Percentiles rank a stretch among this genome's conserved stretches.
Conservation (phyloP, 1,140 invertebrate genomes). For the Leucophenga varia region DNA sequence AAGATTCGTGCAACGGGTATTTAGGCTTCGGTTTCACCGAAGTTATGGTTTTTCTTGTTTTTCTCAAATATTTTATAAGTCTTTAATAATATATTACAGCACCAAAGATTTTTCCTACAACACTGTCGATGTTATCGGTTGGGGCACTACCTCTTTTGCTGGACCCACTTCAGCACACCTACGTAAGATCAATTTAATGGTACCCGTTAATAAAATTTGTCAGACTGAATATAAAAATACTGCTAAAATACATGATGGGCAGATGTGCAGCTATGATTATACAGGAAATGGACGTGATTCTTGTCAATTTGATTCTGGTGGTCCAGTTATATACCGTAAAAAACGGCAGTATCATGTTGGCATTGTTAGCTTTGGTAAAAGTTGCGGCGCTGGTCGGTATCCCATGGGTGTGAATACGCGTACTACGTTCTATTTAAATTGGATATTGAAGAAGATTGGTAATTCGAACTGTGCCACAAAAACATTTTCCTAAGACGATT, state of each 20-base stretch:
- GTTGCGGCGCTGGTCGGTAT: constrained; percentile 58
- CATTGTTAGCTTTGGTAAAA: constrained; percentile 65
- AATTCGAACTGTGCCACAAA: constrained; percentile 30
- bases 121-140: constrained; percentile 39
- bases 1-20: too few species aligned
- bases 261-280: constrained; percentile 43
- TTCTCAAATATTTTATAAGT: background rate
- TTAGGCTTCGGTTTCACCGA: too few species aligned
- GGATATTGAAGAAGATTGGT: constrained; percentile 59
- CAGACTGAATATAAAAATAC: constrained; percentile 23
- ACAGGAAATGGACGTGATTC: constrained; percentile 34
- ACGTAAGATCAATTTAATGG: constrained; percentile 36
- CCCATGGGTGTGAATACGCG: constrained; percentile 68
- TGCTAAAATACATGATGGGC: constrained; percentile 14
- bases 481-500: too few species aligned
- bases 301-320: constrained; percentile 50
- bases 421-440: constrained; percentile 66
- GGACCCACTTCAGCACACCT: constrained; percentile 37
- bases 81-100: too few species aligned
- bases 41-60: too few species aligned
- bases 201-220: constrained; percentile 29
- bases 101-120: constrained; percentile 10
- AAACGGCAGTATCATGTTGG: constrained; percentile 57
- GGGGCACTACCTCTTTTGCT: constrained; percentile 42
- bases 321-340: constrained; percentile 35